phyloP scores from a whole-genome alignment of 2,888 invertebrate genomes.

The Pachymerium ferrugineum region DNA sequence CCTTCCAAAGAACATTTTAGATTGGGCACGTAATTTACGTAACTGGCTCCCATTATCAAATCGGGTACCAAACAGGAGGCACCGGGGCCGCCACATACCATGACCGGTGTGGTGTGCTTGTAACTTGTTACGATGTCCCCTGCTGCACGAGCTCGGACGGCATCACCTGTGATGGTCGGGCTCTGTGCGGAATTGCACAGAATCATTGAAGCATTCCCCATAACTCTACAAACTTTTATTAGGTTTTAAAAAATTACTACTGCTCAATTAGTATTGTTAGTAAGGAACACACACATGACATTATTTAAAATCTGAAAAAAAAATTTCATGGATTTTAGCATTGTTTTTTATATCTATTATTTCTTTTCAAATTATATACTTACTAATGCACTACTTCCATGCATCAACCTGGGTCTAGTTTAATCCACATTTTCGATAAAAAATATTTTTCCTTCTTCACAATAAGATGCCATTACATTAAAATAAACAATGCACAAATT shows the following conservation, averaged over 20 bases:
- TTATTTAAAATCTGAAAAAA: too few species aligned
- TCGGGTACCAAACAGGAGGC: background rate
- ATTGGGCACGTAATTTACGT: slow-evolving; percentile 35
- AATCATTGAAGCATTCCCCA: slow-evolving; percentile 6
- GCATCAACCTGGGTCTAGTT: too few species aligned
- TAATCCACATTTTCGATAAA: too few species aligned
- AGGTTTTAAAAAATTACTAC: background rate
- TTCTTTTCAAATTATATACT: too few species aligned
- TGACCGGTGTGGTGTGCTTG: slow-evolving; percentile 2
- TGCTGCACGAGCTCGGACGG: slow-evolving; percentile 29
- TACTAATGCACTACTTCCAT: too few species aligned
- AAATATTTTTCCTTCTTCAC: too few species aligned
- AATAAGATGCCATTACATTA: too few species aligned
- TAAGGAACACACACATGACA: too few species aligned
- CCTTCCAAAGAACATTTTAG: slow-evolving; percentile 31
- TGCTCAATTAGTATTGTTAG: background rate
- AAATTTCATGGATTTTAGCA: too few species aligned
- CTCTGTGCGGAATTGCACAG: background rate
- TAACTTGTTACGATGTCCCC: slow-evolving; percentile 16
- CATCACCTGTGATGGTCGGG: background rate
- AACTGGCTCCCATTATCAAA: slow-evolving; percentile 31
- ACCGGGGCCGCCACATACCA: slow-evolving; percentile 11
- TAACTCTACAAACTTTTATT: background rate
- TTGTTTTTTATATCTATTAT: too few species aligned
- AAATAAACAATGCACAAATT: too few species aligned